Conservation (phyloP, 2,797 vertebrate species). For the Cheirogaleus major region DNA sequence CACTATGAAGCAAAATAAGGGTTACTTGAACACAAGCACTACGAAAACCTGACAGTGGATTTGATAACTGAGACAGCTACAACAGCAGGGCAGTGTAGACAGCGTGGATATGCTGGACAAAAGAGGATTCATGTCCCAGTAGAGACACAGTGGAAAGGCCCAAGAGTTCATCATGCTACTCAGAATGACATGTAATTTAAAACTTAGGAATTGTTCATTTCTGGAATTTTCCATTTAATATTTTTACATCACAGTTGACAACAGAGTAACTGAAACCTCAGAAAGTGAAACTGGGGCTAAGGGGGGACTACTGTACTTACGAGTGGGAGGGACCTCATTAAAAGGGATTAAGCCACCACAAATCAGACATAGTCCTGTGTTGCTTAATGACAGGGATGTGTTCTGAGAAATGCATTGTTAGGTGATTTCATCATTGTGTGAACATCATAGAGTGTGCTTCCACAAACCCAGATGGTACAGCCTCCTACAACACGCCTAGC, state of each 20-base stretch:
- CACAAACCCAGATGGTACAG: not conserved
- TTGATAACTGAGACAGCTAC: not conserved
- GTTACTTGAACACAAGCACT: not conserved
- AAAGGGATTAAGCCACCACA: not conserved
- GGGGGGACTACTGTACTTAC: not conserved
- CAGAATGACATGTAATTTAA: not conserved
- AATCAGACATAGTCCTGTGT: not conserved
- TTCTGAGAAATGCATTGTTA: not conserved
- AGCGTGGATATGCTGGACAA: not conserved
- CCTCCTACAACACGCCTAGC: not conserved
- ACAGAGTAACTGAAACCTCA: not conserved
- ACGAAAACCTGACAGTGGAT: fast-evolving
- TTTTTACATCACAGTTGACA: not conserved
- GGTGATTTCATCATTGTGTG: not conserved
- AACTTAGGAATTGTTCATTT: not conserved
- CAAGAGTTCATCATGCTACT: not conserved
- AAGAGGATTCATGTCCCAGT: not conserved
- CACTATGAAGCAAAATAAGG: not conserved
- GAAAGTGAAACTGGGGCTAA: not conserved
- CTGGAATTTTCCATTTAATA: not conserved
- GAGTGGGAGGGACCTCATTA: not conserved
- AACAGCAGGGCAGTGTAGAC: not conserved
- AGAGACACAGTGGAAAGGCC: not conserved
- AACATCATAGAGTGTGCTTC: not conserved
- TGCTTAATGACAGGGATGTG: not conserved